phyloP scores from a whole-genome alignment of 1,140 invertebrate species.

The Hylyphantes graminicola region DNA sequence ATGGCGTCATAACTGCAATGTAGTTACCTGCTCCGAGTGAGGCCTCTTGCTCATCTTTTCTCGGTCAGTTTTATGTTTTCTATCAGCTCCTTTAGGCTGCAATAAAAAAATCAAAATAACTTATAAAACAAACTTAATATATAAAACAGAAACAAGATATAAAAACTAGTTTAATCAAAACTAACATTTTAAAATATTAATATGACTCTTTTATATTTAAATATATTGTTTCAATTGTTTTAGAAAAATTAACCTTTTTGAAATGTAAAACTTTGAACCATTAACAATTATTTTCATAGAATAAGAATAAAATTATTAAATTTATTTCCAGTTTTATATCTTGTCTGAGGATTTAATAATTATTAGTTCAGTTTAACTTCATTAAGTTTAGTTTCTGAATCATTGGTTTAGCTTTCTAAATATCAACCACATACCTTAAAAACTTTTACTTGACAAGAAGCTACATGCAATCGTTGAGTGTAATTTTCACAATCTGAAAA shows the following conservation, averaged over 20 bases:
- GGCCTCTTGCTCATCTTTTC: slow-evolving; percentile 93
- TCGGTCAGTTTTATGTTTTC: slow-evolving; percentile 96
- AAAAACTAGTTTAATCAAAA: too few relatives aligned
- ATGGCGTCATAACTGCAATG: not conserved
- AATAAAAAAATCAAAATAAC: slow-evolving; percentile 71
- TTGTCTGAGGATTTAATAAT: not conserved
- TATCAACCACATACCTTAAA: slow-evolving; percentile 72
- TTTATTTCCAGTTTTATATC: too few relatives aligned
- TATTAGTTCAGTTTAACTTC: not conserved
- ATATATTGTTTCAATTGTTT: not conserved
- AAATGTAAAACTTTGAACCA: too few relatives aligned
- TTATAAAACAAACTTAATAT: not conserved
- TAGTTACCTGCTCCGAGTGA: slow-evolving; percentile 77
- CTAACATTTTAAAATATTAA: not conserved
- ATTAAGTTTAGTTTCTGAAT: not conserved
- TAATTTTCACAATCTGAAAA: slow-evolving; percentile 70
- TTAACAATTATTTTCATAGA: too few relatives aligned
- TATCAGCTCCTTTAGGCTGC: slow-evolving; percentile 93
- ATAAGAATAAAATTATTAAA: not conserved
- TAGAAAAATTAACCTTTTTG: not conserved
- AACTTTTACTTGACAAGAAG: slow-evolving; percentile 95
- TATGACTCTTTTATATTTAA: not conserved
- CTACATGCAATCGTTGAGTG: slow-evolving; percentile 80
- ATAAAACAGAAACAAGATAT: not conserved
- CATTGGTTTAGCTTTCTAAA: not conserved